Base-by-base conservation (phyloP, 2,113 vertebrate genomes). In the Pedetes capensis region DNA sequence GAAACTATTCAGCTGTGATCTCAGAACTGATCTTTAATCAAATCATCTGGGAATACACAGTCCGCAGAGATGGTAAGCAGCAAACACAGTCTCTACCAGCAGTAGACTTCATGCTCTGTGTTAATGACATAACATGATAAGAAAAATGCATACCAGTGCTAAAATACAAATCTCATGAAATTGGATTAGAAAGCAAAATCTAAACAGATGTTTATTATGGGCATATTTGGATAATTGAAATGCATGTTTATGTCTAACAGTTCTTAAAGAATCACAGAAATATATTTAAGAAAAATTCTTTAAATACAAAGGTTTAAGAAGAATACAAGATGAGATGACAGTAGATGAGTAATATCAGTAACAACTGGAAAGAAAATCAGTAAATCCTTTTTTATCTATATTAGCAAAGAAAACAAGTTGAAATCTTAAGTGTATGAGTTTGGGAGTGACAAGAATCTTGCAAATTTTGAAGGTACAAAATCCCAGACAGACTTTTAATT, bases 181-280 rank as follows among this genome's bases (percentile, higher is more conserved):
- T 39, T 94, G 18, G 18, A 51, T 69, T 88, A 82, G 69, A 90
- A 83, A 82, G 57, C 55, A 93, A 69, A 95, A 96, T 49, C 14
- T 17, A 87, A 90, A 78, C 49, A 86, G 47, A 71, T 83, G 18
- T 0, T 69, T 89, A 94, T 4, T 44, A 8, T 76, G 64, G 0
- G 4, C 91, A 49, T 42, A 91, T 71, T 69, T 72, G 22, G 32
- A 63, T 47, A 95, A 64, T 39, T 39, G 17, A 71, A 71, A 53
- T 18, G 25, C 5, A 47, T 66, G 11, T 42, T 78, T 51, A 64
- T 71, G 78, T 93, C 32, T 79, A 89, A 81, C 0, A 82, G 5
- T 5, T 78, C n/a, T 82, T 61, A 76, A 93, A 75, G 8, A 80
- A 11, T 25, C 9, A 47, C 8, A 59, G 32, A 89, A 61, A 51